Evolutionary conservation across 2,113 vertebrate species (phyloP), one percentile per base, ranked within the genome.

Genomic region (Scortum barcoo): DNA sequence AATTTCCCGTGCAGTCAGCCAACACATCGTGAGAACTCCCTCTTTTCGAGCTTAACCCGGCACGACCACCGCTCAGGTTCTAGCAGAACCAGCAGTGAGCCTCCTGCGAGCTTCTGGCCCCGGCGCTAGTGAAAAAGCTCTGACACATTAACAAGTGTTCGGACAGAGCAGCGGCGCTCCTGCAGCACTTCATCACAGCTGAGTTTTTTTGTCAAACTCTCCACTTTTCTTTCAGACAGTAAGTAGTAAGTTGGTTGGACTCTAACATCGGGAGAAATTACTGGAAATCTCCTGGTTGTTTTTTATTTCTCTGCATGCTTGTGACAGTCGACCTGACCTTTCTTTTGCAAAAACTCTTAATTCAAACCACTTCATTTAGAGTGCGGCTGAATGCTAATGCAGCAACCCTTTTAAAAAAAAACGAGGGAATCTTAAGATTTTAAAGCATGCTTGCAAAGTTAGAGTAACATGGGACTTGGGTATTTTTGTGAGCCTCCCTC

Each of bases 121-220:
- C 17, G 22, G 46, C 28, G 53, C 22, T 2, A 38, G 30, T 65
- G 54, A 28, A 78, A 68, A 46, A 46, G 50, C 66, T 69, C 62
- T 74, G 70, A 74, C 48, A 63, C 70, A 56, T 51, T 68, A 50
- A 78, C 51, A 83, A 58, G 36, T 62, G 82, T 79, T 69, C 63
- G 30, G 62, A 78, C 61, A 68, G 54, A 53, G 54, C 9, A 46
- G 65, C 4, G n/a, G 56, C 13, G 51, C 28, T 46, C 26, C 67
- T 51, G 60, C 20, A 83, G 74, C 61, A 44, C 66, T 61, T 61
- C 17, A 26, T 78, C 54, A 70, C 68, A 58, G 14, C 40, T 51
- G 51, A 71, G 57, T 63, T 83, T 51, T 60, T 78, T 82, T 69
- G 62, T 60, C 65, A 58, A 53, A 54, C 28, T 20, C 65, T 28